These are phyloP conservation scores for Lochmaea capreae DNA, from an alignment of 2,888 invertebrate species.

Conservation along the genomic window DNA sequence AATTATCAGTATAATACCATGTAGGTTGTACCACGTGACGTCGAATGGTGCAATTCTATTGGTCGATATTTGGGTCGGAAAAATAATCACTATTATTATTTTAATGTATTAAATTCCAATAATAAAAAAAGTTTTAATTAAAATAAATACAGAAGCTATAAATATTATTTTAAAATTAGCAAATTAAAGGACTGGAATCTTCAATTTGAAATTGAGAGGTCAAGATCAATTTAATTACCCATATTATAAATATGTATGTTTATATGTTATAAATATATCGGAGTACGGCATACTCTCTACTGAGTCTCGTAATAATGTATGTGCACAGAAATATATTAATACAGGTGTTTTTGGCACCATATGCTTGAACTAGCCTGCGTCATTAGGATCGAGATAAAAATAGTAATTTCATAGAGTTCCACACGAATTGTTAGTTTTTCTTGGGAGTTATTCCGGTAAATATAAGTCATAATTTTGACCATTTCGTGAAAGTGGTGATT, in stretches of 20 bases:
- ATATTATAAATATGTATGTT: not conserved
- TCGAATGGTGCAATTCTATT: no score
- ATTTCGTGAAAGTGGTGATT: slow-evolving; percentile 6
- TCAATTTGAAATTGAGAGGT: not conserved
- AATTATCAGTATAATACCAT: no score
- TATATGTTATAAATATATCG: not conserved
- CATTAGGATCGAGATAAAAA: slow-evolving; percentile 31
- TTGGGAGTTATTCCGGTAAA: slow-evolving; percentile 24
- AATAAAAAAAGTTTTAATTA: no score
- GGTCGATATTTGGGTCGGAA: no score
- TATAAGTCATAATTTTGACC: slow-evolving; percentile 12
- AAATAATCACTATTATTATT: no score
- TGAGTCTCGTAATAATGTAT: slow-evolving; percentile 1
- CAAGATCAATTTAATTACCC: not conserved
- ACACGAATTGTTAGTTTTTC: slow-evolving; percentile 32
- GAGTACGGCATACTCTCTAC: not conserved
- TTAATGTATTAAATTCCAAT: no score
- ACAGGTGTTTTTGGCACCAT: slow-evolving; percentile 36
- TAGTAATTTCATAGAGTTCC: slow-evolving; percentile 33
- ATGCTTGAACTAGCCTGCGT: slow-evolving; percentile 29
- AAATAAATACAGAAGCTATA: no score
- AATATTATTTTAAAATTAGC: no score
- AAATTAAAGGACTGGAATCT: not conserved
- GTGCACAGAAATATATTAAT: slow-evolving; percentile 24
- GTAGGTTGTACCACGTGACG: no score